Conservation (phyloP, 1,140 invertebrate genomes). For the Macrosteles quadrilineatus region DNA sequence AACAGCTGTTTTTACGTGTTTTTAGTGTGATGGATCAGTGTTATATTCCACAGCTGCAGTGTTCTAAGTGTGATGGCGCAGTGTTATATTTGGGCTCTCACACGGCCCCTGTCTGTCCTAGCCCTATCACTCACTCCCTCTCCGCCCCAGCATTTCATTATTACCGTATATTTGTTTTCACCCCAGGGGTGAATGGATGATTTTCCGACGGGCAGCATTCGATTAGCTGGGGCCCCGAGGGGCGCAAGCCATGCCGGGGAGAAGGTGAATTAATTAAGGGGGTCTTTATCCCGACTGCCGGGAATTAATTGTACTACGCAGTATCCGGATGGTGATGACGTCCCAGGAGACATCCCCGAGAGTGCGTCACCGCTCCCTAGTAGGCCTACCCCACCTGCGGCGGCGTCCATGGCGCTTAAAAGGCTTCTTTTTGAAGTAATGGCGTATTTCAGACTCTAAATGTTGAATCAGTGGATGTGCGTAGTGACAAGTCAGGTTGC, state of each 20-base stretch:
- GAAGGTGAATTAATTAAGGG: conserved; percentile 12
- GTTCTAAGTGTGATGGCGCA: no score
- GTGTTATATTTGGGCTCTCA: no score
- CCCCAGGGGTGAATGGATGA: conserved; percentile 5
- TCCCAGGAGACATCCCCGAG: neutral
- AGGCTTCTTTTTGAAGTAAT: no score
- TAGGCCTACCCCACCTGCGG: no score
- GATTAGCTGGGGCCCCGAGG: conserved; percentile 1
- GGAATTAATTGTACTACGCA: conserved; percentile 7
- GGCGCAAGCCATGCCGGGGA: neutral
- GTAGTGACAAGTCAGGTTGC: no score
- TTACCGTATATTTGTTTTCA: conserved; percentile 14
- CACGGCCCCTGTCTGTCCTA: neutral
- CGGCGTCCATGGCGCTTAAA: no score
- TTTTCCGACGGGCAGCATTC: conserved; percentile 10
- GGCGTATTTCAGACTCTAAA: no score
- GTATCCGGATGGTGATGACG: neutral
- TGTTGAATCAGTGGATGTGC: no score
- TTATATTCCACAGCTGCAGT: no score
- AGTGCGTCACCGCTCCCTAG: no score
- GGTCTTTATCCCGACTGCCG: conserved; percentile 7
- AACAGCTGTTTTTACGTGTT: no score
- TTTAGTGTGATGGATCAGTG: no score
- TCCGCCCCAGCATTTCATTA: neutral
- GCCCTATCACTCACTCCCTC: neutral